A percentile compares a stretch with the other conserved stretches of the same genome.
Evolutionary conservation across 1,140 invertebrate genomes (phyloP).

Genomic region (Caenorhabditis latens): DNA sequence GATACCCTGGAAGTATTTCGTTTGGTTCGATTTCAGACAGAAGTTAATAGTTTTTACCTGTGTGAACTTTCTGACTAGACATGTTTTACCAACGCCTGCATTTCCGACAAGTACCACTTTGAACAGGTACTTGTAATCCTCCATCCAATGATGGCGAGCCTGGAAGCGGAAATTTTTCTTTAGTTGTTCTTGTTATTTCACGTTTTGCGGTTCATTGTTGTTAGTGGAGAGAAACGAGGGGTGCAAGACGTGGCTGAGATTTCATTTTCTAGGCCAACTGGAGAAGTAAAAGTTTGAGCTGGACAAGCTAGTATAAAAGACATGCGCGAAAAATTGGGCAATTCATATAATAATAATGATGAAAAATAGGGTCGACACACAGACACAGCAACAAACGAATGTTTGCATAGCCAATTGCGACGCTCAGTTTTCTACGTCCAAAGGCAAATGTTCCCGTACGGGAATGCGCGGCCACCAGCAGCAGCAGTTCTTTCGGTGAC

Average conservation of each 20-base stretch:
- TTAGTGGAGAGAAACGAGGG: conserved; percentile 12
- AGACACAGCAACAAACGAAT: conserved; percentile 12
- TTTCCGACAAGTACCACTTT: conserved; percentile 77
- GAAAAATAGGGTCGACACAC: conserved; percentile 21
- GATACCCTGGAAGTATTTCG: conserved; percentile 82
- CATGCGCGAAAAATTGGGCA: conserved; percentile 3
- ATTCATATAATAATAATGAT: conserved; percentile 24
- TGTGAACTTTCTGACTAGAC: conserved; percentile 80
- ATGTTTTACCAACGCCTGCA: conserved; percentile 84
- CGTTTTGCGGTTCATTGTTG: background rate
- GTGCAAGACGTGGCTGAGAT: conserved; percentile 22
- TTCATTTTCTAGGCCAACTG: background rate
- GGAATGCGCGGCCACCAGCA: conserved; percentile 24
- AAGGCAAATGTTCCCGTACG: conserved; percentile 37
- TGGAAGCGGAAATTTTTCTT: background rate
- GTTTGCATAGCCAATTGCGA: conserved; percentile 50
- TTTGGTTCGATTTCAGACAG: background rate
- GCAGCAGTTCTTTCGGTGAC: conserved; percentile 46
- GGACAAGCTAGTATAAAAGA: background rate
- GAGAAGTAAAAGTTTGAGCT: background rate
- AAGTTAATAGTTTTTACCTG: conserved; percentile 62
- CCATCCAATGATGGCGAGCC: conserved; percentile 67
- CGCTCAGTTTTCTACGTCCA: background rate
- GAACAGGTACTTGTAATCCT: conserved; percentile 78
- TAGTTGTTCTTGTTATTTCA: background rate